Percentiles rank a stretch among this genome's conserved stretches.
Conservation (phyloP, 2,113 vertebrate species). For the Cathartes aura region DNA sequence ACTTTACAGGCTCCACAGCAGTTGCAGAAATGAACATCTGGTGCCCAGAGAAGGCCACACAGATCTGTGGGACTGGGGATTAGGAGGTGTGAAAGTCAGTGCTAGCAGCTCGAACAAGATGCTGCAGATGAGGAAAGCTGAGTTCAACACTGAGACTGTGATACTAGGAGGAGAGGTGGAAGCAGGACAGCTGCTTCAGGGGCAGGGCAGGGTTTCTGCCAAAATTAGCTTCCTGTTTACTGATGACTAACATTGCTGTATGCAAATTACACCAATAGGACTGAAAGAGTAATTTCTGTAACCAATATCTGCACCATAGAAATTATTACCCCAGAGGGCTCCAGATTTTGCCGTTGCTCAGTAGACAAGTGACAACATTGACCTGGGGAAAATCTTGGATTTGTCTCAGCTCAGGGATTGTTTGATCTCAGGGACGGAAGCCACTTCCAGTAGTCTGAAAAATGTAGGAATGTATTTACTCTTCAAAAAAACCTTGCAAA, state of each 20-base stretch:
- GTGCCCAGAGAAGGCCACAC: background rate
- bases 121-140: background rate
- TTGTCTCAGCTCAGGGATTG: background rate
- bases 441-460: background rate
- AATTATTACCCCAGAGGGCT: background rate
- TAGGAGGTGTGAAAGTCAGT: background rate
- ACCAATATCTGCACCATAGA: background rate
- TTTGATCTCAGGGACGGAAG: background rate
- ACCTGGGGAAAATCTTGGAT: background rate
- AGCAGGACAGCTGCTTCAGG: background rate
- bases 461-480: background rate
- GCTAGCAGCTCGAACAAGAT: accelerated
- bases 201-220: background rate
- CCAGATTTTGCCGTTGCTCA: background rate
- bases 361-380: background rate
- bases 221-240: conserved; percentile 17
- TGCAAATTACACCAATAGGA: background rate
- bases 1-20: background rate
- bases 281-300: background rate
- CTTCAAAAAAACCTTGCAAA: background rate
- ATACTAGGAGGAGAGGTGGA: background rate
- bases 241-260: background rate
- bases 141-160: background rate
- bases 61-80: background rate
- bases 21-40: conserved; percentile 18